Conservation (phyloP, 2,888 invertebrate genomes). For the Pocota personata region DNA sequence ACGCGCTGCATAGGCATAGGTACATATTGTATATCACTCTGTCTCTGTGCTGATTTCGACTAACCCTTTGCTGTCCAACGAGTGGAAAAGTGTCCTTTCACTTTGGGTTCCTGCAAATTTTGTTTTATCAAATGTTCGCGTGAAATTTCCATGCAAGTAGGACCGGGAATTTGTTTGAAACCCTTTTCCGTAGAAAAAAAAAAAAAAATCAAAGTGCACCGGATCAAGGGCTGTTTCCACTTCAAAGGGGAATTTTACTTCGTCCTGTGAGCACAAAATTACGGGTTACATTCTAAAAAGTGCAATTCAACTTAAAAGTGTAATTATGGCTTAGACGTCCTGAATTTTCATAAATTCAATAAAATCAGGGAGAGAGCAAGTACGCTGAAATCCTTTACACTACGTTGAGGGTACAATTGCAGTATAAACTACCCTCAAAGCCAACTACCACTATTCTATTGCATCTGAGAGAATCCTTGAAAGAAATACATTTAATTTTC, state of each 20-base stretch:
- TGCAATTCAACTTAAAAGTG: conserved; percentile 71
- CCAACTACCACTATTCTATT: conserved; percentile 1
- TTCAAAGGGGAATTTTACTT: conserved; percentile 50
- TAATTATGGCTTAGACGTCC: conserved; percentile 55
- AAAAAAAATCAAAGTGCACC: conserved; percentile 37
- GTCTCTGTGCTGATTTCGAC: not conserved
- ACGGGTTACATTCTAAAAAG: conserved; percentile 71
- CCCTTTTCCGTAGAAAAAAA: conserved; percentile 32
- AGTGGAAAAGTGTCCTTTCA: conserved; percentile 33
- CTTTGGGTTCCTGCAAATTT: conserved; percentile 5
- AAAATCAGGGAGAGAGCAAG: conserved; percentile 1
- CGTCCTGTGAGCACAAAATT: conserved; percentile 33
- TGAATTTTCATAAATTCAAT: conserved; percentile 58
- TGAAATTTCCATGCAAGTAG: conserved; percentile 47
- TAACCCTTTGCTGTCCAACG: conserved; percentile 3
- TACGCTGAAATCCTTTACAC: conserved; percentile 39
- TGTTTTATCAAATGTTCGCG: conserved; percentile 54
- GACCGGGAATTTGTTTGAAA: conserved; percentile 12
- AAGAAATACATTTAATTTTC: conserved; percentile 73
- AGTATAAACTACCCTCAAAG: conserved; percentile 13
- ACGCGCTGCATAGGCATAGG: not conserved
- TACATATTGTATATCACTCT: conserved; percentile 24
- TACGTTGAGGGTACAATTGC: conserved; percentile 5
- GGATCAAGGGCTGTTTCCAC: conserved; percentile 38
- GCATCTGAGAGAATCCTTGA: conserved; percentile 44